Base-by-base conservation (phyloP, 2,113 vertebrate genomes). In the Pygoscelis adeliae region DNA sequence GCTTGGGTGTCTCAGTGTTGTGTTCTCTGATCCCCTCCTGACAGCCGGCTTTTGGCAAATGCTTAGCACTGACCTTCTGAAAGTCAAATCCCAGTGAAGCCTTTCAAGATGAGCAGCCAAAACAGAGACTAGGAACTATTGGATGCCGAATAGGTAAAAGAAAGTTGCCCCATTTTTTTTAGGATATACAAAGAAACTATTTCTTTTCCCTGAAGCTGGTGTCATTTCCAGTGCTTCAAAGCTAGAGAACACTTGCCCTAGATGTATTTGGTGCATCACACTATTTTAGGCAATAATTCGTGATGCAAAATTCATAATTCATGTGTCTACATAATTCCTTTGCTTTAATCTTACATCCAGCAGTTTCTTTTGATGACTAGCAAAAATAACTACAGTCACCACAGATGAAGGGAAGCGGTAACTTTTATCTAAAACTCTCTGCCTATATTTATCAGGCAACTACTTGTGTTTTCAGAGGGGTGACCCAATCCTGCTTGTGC, bases 271-370 rank as follows among this genome's bases (percentile, higher is more conserved):
- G 80, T 84, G 55, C 82, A 86, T 70, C 23, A 29, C 0, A 3
- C 85, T 94, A 92, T 92, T 91, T 90, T 95, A 88, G 86, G 92
- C 88, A 92, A 55, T 56, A 92, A 82, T 89, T 90, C 5, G 6
- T 36, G 78, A 95, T 89, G 92, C 53, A 91, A 89, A 93, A 95
- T 94, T 96, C 78, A 96, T 96, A 91, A 96, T 94, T 93, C 61
- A 93, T 89, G 38, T 55, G 42, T 56, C 79, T 93, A 69, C 61
- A 66, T 81, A 4, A 87, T 77, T 90, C 62, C 42, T 87, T 82
- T 91, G 66, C 92, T 94, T 96, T 96, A 93, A 93, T 91, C 71
- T 67, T 62, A 74, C 62, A 90, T 89, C 72, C 61, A 66, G 36
- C 47, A 88, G 42, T 56, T 94, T 82, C 89, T 90, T 96, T 65